A percentile compares a stretch with the other conserved stretches of the same genome.
These are phyloP conservation scores for Glandiceps talaboti DNA, from an alignment of 53 echinoderm and acorn worm genomes.

Conservation along the genomic window DNA sequence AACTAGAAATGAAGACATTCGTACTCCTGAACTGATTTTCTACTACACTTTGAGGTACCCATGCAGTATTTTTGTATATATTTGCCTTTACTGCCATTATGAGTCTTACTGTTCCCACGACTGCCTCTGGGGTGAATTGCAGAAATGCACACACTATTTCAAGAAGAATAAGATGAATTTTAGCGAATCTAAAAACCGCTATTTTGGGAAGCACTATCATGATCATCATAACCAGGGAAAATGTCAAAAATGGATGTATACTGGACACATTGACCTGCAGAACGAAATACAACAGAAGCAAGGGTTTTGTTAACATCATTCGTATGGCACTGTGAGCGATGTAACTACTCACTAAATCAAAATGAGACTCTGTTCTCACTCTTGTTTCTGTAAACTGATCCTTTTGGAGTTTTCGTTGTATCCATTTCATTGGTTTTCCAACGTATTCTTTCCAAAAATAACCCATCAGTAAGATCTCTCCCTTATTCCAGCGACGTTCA, in stretches of 20 bases:
- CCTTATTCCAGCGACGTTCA: neutral
- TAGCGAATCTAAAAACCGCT: too few relatives aligned
- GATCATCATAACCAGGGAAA: too few relatives aligned
- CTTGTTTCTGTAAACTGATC: neutral
- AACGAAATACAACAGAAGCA: neutral
- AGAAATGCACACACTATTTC: neutral
- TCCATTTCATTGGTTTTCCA: neutral
- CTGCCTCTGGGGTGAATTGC: neutral
- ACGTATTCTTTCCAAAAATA: neutral
- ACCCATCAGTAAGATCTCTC: neutral
- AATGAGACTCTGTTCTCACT: neutral
- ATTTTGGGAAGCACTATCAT: too few relatives aligned
- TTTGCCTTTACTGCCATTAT: neutral
- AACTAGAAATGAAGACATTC: neutral
- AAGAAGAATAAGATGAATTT: neutral
- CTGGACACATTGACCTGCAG: neutral
- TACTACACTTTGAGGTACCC: neutral
- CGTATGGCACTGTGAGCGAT: neutral
- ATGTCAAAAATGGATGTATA: neutral
- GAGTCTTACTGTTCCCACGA: neutral
- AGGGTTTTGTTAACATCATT: neutral
- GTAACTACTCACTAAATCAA: neutral
- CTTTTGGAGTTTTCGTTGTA: neutral
- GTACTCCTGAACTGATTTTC: neutral
- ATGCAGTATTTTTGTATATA: neutral